Percentiles rank a stretch among this genome's conserved stretches.
Evolutionary conservation across 2,888 invertebrate genomes (phyloP).

Genomic region (Drosophila gaucha): DNA sequence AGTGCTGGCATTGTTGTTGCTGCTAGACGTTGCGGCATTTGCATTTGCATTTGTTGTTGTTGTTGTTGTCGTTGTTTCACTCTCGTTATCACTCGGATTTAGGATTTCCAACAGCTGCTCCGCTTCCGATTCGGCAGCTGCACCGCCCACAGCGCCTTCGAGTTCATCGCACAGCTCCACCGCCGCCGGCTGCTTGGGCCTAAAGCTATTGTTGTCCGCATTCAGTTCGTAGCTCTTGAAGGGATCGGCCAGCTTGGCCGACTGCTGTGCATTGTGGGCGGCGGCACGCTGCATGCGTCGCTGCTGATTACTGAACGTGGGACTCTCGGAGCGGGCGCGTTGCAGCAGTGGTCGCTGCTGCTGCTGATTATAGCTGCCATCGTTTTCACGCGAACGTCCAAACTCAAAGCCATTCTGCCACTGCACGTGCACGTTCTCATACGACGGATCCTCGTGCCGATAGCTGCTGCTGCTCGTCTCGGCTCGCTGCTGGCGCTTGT

Average conservation of each 20-base stretch:
- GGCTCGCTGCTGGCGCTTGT: slow-evolving; percentile 43
- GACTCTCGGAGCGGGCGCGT: slow-evolving; percentile 84
- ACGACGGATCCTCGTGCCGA: slow-evolving; percentile 83
- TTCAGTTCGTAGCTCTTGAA: slow-evolving; percentile 84
- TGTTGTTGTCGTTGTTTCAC: slow-evolving; percentile 59
- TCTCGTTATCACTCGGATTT: slow-evolving; percentile 74
- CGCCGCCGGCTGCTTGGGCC: slow-evolving; percentile 70
- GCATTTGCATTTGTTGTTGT: slow-evolving; percentile 9
- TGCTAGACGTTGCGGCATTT: slow-evolving; percentile 27
- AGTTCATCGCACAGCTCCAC: slow-evolving; percentile 59
- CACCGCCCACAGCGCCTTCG: slow-evolving; percentile 75
- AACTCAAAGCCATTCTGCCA: slow-evolving; percentile 85
- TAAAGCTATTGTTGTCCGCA: slow-evolving; percentile 83
- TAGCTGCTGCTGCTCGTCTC: slow-evolving; percentile 34
- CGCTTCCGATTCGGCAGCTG: slow-evolving; percentile 32
- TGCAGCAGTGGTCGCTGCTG: slow-evolving; percentile 76
- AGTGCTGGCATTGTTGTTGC: slow-evolving; percentile 37
- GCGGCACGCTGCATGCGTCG: slow-evolving; percentile 68
- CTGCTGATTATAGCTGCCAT: slow-evolving; percentile 47
- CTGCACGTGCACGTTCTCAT: slow-evolving; percentile 84
- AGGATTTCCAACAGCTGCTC: slow-evolving; percentile 39
- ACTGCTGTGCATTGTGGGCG: slow-evolving; percentile 33
- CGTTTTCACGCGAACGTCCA: slow-evolving; percentile 82
- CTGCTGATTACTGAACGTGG: slow-evolving; percentile 79
- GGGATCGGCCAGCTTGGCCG: slow-evolving; percentile 79